phyloP scores from a whole-genome alignment of 2,888 invertebrate species.

The Drosophila subsilvestris region DNA sequence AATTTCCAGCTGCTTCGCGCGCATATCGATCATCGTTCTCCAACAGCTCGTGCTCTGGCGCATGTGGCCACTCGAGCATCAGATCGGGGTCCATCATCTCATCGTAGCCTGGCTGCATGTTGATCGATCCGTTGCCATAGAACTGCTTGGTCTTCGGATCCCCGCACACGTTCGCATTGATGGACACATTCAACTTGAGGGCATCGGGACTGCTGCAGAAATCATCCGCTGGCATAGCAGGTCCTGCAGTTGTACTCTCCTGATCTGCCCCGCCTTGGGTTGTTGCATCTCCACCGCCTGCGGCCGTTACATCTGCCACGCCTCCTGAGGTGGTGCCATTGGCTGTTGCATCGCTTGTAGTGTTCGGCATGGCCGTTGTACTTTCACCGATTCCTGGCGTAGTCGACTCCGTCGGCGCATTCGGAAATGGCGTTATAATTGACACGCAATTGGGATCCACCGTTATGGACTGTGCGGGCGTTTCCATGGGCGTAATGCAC shows the following conservation, averaged over 20 bases:
- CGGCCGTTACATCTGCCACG: background rate
- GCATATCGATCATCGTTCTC: conserved; percentile 42
- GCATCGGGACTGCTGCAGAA: conserved; percentile 38
- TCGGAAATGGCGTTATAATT: conserved; percentile 14
- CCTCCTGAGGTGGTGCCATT: conserved; percentile 15
- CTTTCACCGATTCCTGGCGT: conserved; percentile 1
- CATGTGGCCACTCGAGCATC: conserved; percentile 1
- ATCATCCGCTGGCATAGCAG: background rate
- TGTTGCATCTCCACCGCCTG: background rate
- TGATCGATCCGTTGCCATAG: conserved; percentile 75
- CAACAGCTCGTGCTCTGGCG: conserved; percentile 6
- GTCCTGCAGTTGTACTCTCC: background rate
- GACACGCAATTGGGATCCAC: conserved; percentile 65
- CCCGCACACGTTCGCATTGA: conserved; percentile 78
- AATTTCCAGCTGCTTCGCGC: conserved; percentile 8
- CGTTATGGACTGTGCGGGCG: conserved; percentile 20
- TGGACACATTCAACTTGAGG: conserved; percentile 77
- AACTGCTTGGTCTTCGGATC: conserved; percentile 67
- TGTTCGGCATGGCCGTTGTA: background rate
- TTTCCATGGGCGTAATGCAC: conserved; percentile 13
- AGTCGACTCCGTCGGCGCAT: background rate
- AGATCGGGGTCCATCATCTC: conserved; percentile 6
- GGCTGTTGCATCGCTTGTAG: background rate
- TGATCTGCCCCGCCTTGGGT: conserved; percentile 1
- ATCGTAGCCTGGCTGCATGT: conserved; percentile 52